phyloP scores from a whole-genome alignment of 1,140 invertebrate species.

The Frieseomelitta varia region DNA sequence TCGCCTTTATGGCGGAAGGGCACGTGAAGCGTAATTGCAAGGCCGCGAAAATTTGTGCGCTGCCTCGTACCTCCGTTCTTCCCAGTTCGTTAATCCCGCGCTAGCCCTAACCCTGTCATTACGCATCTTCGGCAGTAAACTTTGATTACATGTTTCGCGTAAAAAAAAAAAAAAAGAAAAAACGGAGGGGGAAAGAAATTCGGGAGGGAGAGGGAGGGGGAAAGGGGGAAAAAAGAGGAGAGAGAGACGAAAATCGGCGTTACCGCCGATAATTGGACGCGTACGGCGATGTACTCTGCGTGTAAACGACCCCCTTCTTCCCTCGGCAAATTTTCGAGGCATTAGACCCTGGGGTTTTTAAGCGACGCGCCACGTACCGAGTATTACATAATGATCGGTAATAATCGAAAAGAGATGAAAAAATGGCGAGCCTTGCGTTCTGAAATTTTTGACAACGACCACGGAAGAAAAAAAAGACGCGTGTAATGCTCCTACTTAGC shows the following conservation, averaged over 20 bases:
- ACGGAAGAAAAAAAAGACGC: background rate
- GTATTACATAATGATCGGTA: background rate
- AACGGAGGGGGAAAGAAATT: conserved; percentile 15
- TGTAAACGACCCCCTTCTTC: conserved; percentile 25
- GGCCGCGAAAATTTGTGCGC: conserved; percentile 38
- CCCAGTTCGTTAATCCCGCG: conserved; percentile 62
- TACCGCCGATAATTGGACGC: conserved; percentile 56
- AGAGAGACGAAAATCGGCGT: conserved; percentile 11
- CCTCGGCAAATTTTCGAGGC: background rate
- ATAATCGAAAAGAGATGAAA: background rate
- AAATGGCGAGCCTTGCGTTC: background rate
- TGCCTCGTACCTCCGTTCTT: conserved; percentile 43
- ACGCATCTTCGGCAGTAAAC: conserved; percentile 61
- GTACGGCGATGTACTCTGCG: background rate
- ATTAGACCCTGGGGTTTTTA: background rate
- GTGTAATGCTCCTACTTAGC: background rate
- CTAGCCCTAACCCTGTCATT: conserved; percentile 64
- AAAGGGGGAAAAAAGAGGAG: background rate
- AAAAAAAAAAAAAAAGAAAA: no score
- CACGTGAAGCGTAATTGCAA: conserved; percentile 52
- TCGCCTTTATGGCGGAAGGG: conserved; percentile 30
- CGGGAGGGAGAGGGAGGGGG: conserved; percentile 2
- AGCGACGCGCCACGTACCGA: background rate
- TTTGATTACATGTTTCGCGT: conserved; percentile 63
- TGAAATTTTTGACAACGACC: background rate